A percentile compares a stretch with the other conserved stretches of the same genome.
Conservation (phyloP, 2,797 vertebrate genomes). For the Acrossocheilus wenchowensis region DNA sequence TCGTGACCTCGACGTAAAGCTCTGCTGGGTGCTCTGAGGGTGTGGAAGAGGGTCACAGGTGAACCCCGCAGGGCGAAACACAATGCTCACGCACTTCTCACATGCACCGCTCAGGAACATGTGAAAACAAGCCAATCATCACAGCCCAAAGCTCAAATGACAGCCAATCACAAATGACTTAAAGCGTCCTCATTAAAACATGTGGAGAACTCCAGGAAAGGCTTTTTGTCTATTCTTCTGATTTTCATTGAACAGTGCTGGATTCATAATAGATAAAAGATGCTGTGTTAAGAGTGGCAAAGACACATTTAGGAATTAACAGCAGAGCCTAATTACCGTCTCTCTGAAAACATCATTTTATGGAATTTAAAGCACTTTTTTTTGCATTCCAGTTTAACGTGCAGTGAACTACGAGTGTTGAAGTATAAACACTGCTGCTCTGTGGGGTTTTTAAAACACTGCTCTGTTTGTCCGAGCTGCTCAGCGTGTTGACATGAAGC, state of each 20-base stretch:
- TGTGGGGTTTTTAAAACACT: slow-evolving; percentile 1
- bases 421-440: not conserved
- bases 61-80: slow-evolving; percentile 5
- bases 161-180: slow-evolving; percentile 8
- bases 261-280: not conserved
- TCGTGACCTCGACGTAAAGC: slow-evolving; percentile 8
- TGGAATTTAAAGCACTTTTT: not conserved
- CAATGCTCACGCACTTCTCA: slow-evolving; percentile 28
- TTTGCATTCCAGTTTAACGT: not conserved
- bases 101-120: not conserved
- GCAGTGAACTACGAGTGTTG: not conserved
- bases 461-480: not conserved
- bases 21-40: slow-evolving; percentile 11
- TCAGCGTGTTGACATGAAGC: not conserved
- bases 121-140: slow-evolving; percentile 15
- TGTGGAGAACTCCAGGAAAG: not conserved
- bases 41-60: slow-evolving; percentile 39
- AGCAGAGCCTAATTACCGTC: not conserved
- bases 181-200: not conserved
- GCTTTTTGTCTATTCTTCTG: not conserved
- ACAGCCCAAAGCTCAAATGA: not conserved
- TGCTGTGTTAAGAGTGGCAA: not conserved
- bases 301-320: not conserved
- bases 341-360: not conserved
- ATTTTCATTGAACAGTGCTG: not conserved